Evolutionary conservation across 2,797 vertebrate species (phyloP).

Genomic region (Halcyon leucocephala): DNA sequence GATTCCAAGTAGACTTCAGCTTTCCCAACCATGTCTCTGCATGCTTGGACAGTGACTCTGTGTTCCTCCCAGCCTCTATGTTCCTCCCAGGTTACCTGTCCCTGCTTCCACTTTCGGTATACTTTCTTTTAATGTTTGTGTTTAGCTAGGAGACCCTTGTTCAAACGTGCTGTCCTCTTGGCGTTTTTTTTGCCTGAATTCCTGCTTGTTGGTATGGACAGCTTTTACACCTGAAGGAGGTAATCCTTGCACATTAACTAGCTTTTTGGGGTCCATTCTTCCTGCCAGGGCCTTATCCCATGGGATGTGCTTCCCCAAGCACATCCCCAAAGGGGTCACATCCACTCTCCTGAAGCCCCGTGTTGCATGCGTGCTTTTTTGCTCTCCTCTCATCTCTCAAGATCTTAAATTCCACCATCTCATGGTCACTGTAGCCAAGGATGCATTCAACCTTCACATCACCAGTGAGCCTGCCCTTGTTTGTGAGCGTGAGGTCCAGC

Average conservation of each 20-base stretch:
- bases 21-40: not conserved
- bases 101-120: not conserved
- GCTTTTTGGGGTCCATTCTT: not conserved
- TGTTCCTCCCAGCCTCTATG: not conserved
- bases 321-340: not conserved
- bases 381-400: not conserved
- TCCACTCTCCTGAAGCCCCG: not conserved
- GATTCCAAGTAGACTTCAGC: not conserved
- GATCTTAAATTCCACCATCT: not conserved
- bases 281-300: fast-evolving
- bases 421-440: not conserved
- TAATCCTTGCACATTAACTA: not conserved
- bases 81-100: not conserved
- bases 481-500: not conserved
- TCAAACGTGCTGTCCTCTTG: not conserved
- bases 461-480: not conserved
- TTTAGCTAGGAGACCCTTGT: not conserved
- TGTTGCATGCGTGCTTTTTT: not conserved
- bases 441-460: not conserved
- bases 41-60: no score
- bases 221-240: not conserved
- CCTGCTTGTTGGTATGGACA: not conserved
- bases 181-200: not conserved
- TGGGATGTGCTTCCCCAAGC: not conserved
- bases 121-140: not conserved